These are phyloP conservation scores for Cerastis rubricosa DNA, from an alignment of 2,888 invertebrate genomes.

Conservation along the genomic window DNA sequence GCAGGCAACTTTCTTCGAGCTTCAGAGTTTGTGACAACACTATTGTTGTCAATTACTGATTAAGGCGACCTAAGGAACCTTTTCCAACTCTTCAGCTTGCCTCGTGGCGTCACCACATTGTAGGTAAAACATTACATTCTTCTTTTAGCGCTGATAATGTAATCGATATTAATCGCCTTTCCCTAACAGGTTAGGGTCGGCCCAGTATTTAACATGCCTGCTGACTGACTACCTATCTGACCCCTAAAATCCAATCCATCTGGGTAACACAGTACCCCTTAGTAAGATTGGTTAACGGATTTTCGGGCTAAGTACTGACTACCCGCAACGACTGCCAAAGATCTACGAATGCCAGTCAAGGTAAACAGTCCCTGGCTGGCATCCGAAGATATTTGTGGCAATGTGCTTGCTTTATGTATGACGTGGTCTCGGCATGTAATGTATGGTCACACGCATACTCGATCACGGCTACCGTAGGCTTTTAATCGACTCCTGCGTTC, in stretches of 20 bases:
- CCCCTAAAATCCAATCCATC: not conserved
- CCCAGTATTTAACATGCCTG: no score
- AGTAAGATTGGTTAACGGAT: not conserved
- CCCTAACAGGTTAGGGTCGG: not conserved
- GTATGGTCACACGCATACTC: not conserved
- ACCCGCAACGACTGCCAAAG: not conserved
- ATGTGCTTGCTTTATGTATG: not conserved
- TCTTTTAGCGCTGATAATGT: no score
- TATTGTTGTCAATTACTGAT: no score
- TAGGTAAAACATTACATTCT: no score
- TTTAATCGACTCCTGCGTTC: no score
- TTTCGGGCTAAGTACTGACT: not conserved
- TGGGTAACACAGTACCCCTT: not conserved
- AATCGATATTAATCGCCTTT: not conserved
- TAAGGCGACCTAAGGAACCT: not conserved
- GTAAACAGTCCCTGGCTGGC: no score
- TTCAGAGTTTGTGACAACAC: no score
- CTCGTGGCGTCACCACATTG: not conserved
- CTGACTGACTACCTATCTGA: no score
- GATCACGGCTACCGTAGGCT: no score
- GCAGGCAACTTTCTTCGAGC: no score
- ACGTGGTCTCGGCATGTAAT: not conserved
- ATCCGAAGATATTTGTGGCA: not conserved
- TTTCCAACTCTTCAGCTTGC: not conserved
- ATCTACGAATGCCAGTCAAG: not conserved